Conservation (phyloP, 1,140 invertebrate genomes). For the Geopemphigus sp. region DNA sequence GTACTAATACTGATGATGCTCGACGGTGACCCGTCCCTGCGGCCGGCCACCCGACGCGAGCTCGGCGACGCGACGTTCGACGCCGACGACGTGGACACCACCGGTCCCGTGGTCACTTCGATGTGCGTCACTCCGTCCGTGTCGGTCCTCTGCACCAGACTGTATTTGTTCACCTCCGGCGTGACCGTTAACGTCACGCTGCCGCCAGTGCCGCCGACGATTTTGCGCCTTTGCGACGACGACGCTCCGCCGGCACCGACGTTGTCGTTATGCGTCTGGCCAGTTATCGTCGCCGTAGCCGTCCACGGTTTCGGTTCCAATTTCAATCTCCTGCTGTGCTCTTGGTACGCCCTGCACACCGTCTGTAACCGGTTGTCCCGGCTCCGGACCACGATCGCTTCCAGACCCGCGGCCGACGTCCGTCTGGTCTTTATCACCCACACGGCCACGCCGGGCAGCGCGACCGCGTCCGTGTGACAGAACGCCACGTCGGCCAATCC, state of each 20-base stretch:
- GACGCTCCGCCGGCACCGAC: background rate
- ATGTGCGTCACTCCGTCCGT: constrained; percentile 54
- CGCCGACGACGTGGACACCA: background rate
- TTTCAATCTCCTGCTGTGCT: constrained; percentile 51
- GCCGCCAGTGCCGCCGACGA: background rate
- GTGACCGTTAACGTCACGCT: background rate
- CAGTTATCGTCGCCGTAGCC: no score
- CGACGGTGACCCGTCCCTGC: constrained; percentile 48
- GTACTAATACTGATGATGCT: constrained; percentile 54
- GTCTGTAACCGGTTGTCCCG: constrained; percentile 50
- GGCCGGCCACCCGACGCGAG: no score
- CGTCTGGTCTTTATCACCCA: constrained; percentile 52
- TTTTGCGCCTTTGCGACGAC: background rate
- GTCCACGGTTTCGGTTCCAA: constrained; percentile 38
- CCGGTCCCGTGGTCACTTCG: constrained; percentile 51
- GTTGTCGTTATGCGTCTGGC: no score
- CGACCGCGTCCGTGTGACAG: constrained; percentile 52
- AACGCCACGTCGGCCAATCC: constrained; percentile 52
- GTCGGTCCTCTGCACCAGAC: constrained; percentile 53
- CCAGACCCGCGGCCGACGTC: constrained; percentile 48
- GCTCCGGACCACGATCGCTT: constrained; percentile 51
- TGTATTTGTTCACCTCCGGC: constrained; percentile 50
- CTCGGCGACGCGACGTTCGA: background rate
- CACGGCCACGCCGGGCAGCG: constrained; percentile 52
- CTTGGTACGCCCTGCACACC: constrained; percentile 51